Base-by-base conservation (phyloP, 2,113 vertebrate genomes). In the Aramus guarauna region DNA sequence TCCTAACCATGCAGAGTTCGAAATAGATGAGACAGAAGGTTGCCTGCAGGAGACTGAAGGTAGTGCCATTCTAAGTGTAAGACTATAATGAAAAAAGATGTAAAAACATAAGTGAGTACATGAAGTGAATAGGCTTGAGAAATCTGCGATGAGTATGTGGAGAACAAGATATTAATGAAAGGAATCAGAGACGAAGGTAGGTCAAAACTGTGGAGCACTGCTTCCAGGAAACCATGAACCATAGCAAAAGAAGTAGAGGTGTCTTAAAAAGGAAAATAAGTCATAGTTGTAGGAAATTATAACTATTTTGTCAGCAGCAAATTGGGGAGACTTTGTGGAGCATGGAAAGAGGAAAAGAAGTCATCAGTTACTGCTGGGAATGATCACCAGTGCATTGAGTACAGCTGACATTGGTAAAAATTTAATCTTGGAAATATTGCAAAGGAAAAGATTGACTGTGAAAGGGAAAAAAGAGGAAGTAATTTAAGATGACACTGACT, bases 221-320 rank as follows among this genome's bases (percentile, higher is more conserved):
- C 9, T 7, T 74, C 43, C 23, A 64, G 78, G 50, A 85, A 93
- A 77, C 45, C 0, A 1, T 29, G 34, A 93, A 69, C 27, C 47
- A 59, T 4, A 68, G 48, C 60, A 92, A 69, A 90, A 91, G 50
- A 43, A 90, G 56, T 45, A 85, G 52, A 95, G 52, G 45, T 66
- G 76, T 69, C 79, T 94, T 78, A 56, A 62, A 94, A 93, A 92
- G 23, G 17, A 91, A 95, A 76, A 15, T 41, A 91, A 89, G 47
- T 55, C 77, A 81, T 30, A 74, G n/a, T 29, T 71, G 32, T 39
- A 84, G 64, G n/a, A 91, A 91, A 74, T 55, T 1, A 41, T 29
- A 64, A 59, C 83, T 91, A 47, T 71, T 92, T 88, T 76, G 36
- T n/a, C 60, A 92, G 90, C 74, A 96, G 77, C 58, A 85, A 63